A percentile compares a stretch with the other conserved stretches of the same genome.
These are phyloP conservation scores for Pristionchus mayeri DNA, from an alignment of 2,888 invertebrate genomes.

Conservation along the genomic window DNA sequence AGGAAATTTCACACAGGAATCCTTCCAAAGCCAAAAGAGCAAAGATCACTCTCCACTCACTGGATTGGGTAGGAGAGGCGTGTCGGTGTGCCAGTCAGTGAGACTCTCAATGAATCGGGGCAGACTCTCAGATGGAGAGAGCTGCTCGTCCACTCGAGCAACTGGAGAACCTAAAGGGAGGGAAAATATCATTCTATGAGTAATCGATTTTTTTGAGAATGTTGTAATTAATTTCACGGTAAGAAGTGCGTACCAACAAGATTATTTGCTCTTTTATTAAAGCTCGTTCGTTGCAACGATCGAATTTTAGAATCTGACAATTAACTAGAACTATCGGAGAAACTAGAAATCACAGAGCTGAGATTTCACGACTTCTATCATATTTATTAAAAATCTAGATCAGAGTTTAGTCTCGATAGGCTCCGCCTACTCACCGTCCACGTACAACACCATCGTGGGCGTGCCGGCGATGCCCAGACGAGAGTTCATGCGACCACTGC, in stretches of 20 bases:
- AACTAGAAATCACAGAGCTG: no score
- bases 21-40: background rate
- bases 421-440: slow-evolving; percentile 82
- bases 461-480: slow-evolving; percentile 92
- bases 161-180: slow-evolving; percentile 21
- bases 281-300: no score
- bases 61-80: background rate
- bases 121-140: background rate
- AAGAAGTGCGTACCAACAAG: no score
- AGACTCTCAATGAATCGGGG: slow-evolving; percentile 15
- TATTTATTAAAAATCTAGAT: background rate
- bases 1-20: no score
- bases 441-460: slow-evolving; percentile 90
- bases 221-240: no score
- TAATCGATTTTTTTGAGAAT: background rate
- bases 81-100: slow-evolving; percentile 45
- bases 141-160: slow-evolving; percentile 37
- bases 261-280: no score
- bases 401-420: slow-evolving; percentile 1
- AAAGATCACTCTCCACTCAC: background rate
- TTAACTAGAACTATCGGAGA: no score
- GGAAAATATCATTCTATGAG: background rate
- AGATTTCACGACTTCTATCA: no score
- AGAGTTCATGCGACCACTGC: slow-evolving; percentile 82
- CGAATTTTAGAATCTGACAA: no score